Conservation (phyloP, 2,113 vertebrate species). For the Actinemys pallida region DNA sequence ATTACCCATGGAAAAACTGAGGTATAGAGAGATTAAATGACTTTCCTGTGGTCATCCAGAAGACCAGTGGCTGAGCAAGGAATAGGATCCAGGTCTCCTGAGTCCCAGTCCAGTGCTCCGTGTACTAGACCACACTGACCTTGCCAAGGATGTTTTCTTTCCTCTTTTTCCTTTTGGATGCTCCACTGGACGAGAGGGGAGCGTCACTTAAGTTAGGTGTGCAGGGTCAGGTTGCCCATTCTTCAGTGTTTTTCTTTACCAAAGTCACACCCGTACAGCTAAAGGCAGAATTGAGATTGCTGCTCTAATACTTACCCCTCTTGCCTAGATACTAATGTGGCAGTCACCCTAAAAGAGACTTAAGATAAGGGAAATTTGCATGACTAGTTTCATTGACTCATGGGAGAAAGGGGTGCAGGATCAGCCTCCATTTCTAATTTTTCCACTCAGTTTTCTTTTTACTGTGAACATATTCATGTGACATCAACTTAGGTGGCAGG, state of each 20-base stretch:
- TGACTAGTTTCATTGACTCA: constrained; percentile 14
- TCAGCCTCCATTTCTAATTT: constrained; percentile 28
- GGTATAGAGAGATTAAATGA: background rate
- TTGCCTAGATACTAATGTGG: constrained; percentile 24
- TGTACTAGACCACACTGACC: background rate
- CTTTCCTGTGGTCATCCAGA: background rate
- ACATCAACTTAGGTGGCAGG: constrained; percentile 63
- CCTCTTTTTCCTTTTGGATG: constrained; percentile 30
- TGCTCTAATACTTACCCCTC: constrained; percentile 32
- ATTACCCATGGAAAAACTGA: background rate
- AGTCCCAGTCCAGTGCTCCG: background rate
- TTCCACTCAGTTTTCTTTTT: constrained; percentile 42
- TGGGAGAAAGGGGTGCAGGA: constrained; percentile 19
- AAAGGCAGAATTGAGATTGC: background rate
- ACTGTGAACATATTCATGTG: constrained; percentile 31
- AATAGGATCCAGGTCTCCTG: background rate
- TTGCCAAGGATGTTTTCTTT: background rate
- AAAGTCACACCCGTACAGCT: constrained; percentile 3
- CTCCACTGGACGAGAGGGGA: constrained; percentile 53
- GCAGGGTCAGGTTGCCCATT: background rate
- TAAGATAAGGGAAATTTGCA: constrained; percentile 51
- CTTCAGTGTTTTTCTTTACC: background rate
- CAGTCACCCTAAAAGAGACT: constrained; percentile 42
- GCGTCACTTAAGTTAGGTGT: background rate
- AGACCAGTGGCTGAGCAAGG: background rate